These are phyloP conservation scores for Cydia splendana DNA, from an alignment of 1,140 invertebrate species.

Conservation along the genomic window DNA sequence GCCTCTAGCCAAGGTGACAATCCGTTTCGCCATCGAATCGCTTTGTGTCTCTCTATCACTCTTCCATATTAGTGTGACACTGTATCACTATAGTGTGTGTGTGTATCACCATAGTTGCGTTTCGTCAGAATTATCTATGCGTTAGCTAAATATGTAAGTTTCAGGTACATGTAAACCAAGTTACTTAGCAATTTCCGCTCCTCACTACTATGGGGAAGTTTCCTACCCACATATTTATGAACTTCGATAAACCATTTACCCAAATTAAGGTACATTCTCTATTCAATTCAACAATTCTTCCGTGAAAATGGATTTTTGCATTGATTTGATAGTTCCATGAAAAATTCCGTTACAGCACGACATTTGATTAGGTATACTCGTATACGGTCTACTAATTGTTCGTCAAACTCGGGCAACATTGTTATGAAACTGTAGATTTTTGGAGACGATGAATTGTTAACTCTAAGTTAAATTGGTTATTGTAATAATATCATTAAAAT, in stretches of 20 bases:
- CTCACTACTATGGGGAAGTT: not conserved
- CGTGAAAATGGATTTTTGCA: no score
- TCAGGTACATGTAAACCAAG: not conserved
- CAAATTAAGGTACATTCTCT: not conserved
- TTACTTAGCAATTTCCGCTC: conserved; percentile 23
- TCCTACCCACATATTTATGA: conserved; percentile 5
- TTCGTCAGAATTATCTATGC: not conserved
- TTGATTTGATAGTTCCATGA: no score
- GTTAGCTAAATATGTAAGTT: not conserved
- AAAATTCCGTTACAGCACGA: no score
- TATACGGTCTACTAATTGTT: no score
- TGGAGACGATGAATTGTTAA: not conserved
- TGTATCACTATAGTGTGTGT: no score
- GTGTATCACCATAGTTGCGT: no score
- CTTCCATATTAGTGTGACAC: no score
- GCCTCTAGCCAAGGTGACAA: no score
- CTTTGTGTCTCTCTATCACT: no score
- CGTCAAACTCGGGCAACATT: not conserved
- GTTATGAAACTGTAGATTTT: not conserved
- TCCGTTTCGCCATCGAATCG: no score
- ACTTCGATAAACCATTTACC: not conserved
- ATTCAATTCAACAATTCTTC: no score
- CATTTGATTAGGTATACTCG: not conserved
- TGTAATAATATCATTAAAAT: not conserved
- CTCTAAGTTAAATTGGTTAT: not conserved